Percentiles rank a stretch among this genome's conserved stretches.
Conservation (phyloP, 2,113 vertebrate species). For the Thryonomys swinderianus region DNA sequence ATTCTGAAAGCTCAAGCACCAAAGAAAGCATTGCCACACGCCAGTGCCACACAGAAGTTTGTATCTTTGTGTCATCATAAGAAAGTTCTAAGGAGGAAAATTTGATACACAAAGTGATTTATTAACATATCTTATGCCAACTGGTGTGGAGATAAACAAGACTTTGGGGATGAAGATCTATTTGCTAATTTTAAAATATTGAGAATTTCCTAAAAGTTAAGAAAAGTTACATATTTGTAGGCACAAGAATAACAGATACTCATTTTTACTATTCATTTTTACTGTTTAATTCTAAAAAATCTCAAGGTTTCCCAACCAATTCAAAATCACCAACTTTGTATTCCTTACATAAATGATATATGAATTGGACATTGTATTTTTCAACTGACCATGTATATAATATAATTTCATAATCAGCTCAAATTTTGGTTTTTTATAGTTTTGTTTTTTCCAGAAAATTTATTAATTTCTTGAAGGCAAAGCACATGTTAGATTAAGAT, state of each 20-base stretch:
- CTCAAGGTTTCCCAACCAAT: background rate
- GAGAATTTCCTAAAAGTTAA: background rate
- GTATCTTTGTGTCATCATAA: background rate
- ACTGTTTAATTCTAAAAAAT: background rate
- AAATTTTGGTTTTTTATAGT: background rate
- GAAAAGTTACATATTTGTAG: background rate
- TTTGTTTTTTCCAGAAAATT: background rate
- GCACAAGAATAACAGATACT: background rate
- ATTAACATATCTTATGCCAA: background rate
- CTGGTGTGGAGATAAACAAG: background rate
- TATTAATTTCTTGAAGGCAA: background rate
- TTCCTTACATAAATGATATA: background rate
- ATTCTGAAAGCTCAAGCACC: background rate
- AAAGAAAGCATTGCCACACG: background rate
- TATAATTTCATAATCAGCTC: background rate
- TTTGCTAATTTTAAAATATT: background rate
- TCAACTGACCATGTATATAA: background rate
- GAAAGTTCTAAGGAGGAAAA: background rate
- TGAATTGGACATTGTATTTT: background rate
- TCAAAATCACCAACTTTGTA: background rate
- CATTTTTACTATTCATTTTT: background rate
- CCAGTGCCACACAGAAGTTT: background rate
- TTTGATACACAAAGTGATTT: conserved; percentile 9
- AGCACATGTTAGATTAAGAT: background rate
- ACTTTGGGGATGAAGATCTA: background rate